Percentiles rank a stretch among this genome's conserved stretches.
These are phyloP conservation scores for Gymnocheta viridis DNA, from an alignment of 2,888 invertebrate species.

Conservation along the genomic window DNA sequence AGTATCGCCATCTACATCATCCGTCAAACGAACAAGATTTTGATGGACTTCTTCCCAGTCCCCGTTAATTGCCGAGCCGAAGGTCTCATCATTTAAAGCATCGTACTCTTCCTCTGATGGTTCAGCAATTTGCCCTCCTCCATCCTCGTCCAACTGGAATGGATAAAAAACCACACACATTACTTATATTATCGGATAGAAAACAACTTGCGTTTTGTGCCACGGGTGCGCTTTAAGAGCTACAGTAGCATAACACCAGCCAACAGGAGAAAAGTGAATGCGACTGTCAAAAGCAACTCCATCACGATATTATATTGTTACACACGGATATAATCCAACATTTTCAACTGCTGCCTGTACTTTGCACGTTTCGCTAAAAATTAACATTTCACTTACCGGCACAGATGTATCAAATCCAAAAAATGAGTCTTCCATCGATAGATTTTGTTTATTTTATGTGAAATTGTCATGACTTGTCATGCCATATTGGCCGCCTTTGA, in stretches of 20 bases:
- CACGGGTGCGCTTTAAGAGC: slow-evolving; percentile 44
- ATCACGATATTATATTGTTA: not conserved
- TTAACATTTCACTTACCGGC: slow-evolving; percentile 86
- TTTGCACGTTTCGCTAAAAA: not conserved
- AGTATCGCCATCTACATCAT: slow-evolving; percentile 70
- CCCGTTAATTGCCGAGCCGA: slow-evolving; percentile 89
- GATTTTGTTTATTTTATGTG: slow-evolving; percentile 85
- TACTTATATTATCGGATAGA: slow-evolving; percentile 30
- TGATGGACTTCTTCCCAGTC: slow-evolving; percentile 90
- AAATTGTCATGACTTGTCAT: slow-evolving; percentile 88
- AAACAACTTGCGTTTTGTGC: slow-evolving; percentile 26
- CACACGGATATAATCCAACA: not conserved
- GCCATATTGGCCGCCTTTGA: slow-evolving; percentile 72
- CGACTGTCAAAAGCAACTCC: slow-evolving; percentile 23
- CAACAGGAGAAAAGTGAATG: not conserved
- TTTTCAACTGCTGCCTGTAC: not conserved
- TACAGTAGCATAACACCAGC: not conserved
- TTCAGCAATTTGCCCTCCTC: slow-evolving; percentile 84
- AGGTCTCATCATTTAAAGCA: slow-evolving; percentile 95
- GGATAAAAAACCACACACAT: slow-evolving; percentile 42
- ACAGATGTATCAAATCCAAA: slow-evolving; percentile 91
- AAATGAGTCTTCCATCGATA: slow-evolving; percentile 92
- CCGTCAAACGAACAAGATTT: slow-evolving; percentile 84
- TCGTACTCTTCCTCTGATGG: slow-evolving; percentile 93
- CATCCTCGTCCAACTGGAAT: slow-evolving; percentile 78